Evolutionary conservation across 1,140 invertebrate species (phyloP).

Genomic region (Hylaeus anthracinus): DNA sequence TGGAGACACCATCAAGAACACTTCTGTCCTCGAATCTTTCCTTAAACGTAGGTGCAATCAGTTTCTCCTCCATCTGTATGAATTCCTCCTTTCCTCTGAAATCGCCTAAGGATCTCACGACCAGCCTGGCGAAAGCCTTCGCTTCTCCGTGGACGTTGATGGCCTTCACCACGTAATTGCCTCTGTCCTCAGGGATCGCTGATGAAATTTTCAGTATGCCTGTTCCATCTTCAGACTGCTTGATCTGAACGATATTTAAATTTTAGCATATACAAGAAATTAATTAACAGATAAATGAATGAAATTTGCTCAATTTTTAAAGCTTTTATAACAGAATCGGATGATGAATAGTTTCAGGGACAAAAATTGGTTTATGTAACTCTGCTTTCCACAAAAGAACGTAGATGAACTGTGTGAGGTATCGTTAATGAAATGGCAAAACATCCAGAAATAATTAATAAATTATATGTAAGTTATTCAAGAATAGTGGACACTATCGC

Average conservation of each 20-base stretch:
- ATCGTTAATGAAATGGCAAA: too few species aligned
- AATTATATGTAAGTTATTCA: too few species aligned
- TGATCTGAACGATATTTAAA: slow-evolving; percentile 67
- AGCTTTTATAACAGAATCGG: too few species aligned
- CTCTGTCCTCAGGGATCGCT: slow-evolving; percentile 84
- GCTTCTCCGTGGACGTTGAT: slow-evolving; percentile 88
- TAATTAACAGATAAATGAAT: background rate
- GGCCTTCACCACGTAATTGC: slow-evolving; percentile 89
- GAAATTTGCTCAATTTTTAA: too few species aligned
- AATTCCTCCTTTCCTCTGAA: slow-evolving; percentile 75
- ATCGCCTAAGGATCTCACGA: slow-evolving; percentile 84
- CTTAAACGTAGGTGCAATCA: slow-evolving; percentile 84
- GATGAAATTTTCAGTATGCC: slow-evolving; percentile 83
- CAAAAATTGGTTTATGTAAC: too few species aligned
- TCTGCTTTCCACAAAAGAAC: too few species aligned
- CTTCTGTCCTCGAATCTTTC: slow-evolving; percentile 84
- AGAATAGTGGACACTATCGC: too few species aligned
- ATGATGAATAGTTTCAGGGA: too few species aligned
- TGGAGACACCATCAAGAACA: slow-evolving; percentile 81
- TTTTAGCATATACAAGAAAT: background rate
- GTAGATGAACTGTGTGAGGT: too few species aligned
- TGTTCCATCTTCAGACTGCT: slow-evolving; percentile 81
- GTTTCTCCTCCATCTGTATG: slow-evolving; percentile 82
- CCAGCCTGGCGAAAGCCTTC: slow-evolving; percentile 90
- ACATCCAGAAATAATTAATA: too few species aligned